These are phyloP conservation scores for Campoletis sonorensis DNA, from an alignment of 1,140 invertebrate species.

Conservation along the genomic window DNA sequence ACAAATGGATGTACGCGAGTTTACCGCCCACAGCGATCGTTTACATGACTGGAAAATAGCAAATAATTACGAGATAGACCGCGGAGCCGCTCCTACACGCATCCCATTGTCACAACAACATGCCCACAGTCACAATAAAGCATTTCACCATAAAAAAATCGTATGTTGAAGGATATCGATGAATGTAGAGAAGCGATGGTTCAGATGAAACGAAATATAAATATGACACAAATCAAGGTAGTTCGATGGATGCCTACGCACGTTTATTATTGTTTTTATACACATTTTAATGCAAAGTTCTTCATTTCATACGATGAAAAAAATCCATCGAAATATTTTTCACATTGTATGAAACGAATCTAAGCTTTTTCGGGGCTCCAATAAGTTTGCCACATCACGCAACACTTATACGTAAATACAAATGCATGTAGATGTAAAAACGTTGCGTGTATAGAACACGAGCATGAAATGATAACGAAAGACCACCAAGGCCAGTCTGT, in stretches of 20 bases:
- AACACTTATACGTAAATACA: background rate
- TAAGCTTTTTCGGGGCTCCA: too few species aligned
- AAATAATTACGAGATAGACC: slow-evolving; percentile 30
- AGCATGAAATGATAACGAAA: too few species aligned
- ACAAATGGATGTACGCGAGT: background rate
- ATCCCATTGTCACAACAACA: slow-evolving; percentile 18
- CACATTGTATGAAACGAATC: background rate
- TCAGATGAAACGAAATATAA: background rate
- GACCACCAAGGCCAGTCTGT: too few species aligned
- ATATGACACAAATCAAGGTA: background rate
- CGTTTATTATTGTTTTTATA: background rate
- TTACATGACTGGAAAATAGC: slow-evolving; percentile 32
- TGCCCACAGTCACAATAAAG: too few species aligned
- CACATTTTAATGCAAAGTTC: too few species aligned
- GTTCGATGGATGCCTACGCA: too few species aligned
- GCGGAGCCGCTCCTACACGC: slow-evolving; percentile 22
- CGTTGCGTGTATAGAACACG: too few species aligned
- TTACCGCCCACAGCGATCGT: slow-evolving; percentile 33
- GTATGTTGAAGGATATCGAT: background rate
- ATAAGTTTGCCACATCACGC: background rate
- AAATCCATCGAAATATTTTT: too few species aligned
- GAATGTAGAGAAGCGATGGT: background rate
- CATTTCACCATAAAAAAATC: background rate
- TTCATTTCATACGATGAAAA: too few species aligned
- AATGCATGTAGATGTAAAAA: too few species aligned